Evolutionary conservation across 2,888 invertebrate genomes (phyloP), one percentile per base, ranked within the genome.

Genomic region (Allolobophora icterica): DNA sequence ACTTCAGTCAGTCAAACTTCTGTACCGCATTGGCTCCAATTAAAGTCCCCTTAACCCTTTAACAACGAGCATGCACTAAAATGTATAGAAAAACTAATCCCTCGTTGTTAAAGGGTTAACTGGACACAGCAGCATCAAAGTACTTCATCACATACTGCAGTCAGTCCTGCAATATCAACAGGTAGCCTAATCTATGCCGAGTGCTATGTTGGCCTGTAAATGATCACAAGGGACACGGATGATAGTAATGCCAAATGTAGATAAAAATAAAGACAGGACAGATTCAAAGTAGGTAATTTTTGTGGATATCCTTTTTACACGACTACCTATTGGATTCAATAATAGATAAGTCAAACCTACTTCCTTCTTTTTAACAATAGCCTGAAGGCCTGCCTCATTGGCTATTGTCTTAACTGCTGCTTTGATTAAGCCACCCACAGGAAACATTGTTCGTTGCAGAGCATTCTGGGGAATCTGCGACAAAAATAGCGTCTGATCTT

Each of bases 401-500:
- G 99, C 99, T 91, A 99, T 96, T 93, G 96, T 95, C 95, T 98
- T 97, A 0, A 99, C 98, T 94, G 97, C 96, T 21, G 94, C 94
- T 95, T 99, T 99, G 2, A 96, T 94, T 90, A 97, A 95, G 89
- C 96, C 96, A 34, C 98, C 98, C 90, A 99, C 94, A 0, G 99
- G 99, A 95, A 99, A 99, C 97, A 99, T 97, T 35, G 98, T 97
- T 95, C 96, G 96, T 92, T 96, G 96, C 38, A 99, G 96, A 0
- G 98, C 96, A 92, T 96, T 95, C 94, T 98, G 98, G 89, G 97
- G 96, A 30, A 99, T 97, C 96, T 98, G 98, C 90, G 97, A 97
- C 89, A 99, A 95, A 95, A 99, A 99, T 94, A 99, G 98, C 30
- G 99, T 98, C 96, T 99, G 99, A 95, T 99, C 99, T 96, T 99